Evolutionary conservation across 1,140 invertebrate genomes (phyloP).

Genomic region (Camponotus pennsylvanicus): DNA sequence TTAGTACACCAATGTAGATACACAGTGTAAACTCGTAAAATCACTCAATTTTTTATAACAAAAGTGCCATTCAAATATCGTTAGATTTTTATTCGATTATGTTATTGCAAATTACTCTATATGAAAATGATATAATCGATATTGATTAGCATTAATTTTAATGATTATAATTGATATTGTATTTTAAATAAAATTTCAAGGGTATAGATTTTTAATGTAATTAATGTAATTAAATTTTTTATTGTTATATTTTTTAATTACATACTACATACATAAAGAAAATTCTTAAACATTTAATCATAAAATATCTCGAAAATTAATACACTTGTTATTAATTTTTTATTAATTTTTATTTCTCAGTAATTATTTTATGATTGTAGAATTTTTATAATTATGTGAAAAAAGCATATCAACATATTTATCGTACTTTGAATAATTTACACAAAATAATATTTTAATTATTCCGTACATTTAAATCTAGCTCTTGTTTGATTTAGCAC

Average conservation of each 20-base stretch:
- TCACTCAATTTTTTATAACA: not conserved
- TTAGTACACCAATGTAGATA: constrained; percentile 17
- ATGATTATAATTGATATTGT: too few species aligned
- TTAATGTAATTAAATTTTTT: not conserved
- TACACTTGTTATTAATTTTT: not conserved
- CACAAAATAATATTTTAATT: not conserved
- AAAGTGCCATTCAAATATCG: not conserved
- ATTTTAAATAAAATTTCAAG: not conserved
- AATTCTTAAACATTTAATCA: not conserved
- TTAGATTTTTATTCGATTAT: not conserved
- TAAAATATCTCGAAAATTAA: not conserved
- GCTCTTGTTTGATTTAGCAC: constrained; percentile 12
- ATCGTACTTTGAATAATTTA: not conserved
- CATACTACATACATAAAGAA: not conserved
- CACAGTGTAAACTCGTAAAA: constrained; percentile 29
- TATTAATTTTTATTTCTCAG: not conserved
- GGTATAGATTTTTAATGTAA: not conserved
- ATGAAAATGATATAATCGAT: not conserved
- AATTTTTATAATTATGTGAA: not conserved
- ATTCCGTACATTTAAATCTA: not conserved
- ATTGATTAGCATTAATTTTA: not conserved
- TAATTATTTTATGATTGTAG: not conserved
- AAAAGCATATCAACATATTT: not conserved
- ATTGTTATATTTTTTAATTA: not conserved
- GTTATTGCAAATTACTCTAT: not conserved